Base-by-base conservation (phyloP, 2,113 vertebrate genomes). In the Desmodus rotundus region DNA sequence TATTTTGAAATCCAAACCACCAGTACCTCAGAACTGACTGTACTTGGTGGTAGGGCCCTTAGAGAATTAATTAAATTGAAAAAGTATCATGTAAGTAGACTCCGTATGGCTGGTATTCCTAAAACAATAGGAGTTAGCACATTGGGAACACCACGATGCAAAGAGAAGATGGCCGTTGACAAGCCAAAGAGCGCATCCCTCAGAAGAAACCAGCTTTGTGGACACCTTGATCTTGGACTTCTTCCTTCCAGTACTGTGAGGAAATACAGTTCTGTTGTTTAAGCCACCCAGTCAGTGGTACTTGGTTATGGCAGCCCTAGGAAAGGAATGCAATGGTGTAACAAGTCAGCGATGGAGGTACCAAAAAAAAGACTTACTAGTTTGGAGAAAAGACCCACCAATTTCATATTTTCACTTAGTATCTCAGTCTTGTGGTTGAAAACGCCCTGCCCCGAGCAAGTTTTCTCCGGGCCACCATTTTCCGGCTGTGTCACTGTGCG, bases 141-240 rank as follows among this genome's bases (percentile, higher is more conserved):
- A 20, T 12, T 22, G 0, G 0, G 7, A 52, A 31, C 24, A 82
- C 0, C 15, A 3, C 3, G 13, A 63, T 9, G 36, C 1, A 56
- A 70, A 50, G 12, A 41, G 17, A 45, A 31, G 1, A 15, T 3
- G 24, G 22, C 4, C 4, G 10, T n/a, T 5, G 7, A 4, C 8
- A 70, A 47, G 24, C 5, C 45, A 41, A 86, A 0, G 14, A 63
- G 20, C 65, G 36, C 7, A 28, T 7, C 8, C 4, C 31, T 38
- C 6, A 8, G 43, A 41, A 67, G 11, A 73, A 89, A 77, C 2
- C 38, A 76, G 2, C 2, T 4, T 17, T 87, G 6, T 26, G 3
- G 4, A 91, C 24, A 15, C 33, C 31, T 83, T 63, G 31, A 41
- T n/a, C 68, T 83, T 88, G 11, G 41, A n/a, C 10, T 52, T 45